These are phyloP conservation scores for Tupaia chinensis DNA, from an alignment of 2,113 vertebrate genomes.

Conservation along the genomic window DNA sequence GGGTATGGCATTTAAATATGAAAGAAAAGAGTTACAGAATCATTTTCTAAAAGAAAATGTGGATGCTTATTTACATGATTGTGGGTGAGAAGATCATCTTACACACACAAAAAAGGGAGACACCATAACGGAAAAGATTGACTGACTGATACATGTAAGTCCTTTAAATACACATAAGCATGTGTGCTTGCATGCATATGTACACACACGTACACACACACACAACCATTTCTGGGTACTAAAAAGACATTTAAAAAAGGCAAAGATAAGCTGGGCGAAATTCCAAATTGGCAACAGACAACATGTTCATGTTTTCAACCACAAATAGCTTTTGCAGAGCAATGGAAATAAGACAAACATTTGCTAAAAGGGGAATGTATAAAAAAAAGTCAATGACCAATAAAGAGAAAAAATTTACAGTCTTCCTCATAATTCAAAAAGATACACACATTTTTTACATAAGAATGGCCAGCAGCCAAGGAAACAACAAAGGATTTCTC, in stretches of 20 bases:
- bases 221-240: background rate
- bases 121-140: background rate
- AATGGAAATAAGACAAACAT: background rate
- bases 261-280: background rate
- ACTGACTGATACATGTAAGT: background rate
- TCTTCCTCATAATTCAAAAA: background rate
- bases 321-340: background rate
- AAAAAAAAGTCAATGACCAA: background rate
- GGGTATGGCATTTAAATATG: constrained; percentile 62
- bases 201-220: background rate
- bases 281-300: background rate
- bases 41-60: constrained; percentile 26
- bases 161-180: background rate
- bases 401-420: background rate
- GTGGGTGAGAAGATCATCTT: background rate
- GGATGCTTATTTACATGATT: background rate
- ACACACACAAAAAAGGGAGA: background rate
- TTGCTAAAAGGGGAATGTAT: background rate
- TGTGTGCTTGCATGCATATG: background rate
- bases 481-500: background rate
- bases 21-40: constrained; percentile 13
- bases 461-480: background rate
- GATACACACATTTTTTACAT: background rate
- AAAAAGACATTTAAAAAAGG: background rate
- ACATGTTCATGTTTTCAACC: background rate